phyloP scores from a whole-genome alignment of 2,888 invertebrate genomes.

The Coelopa pilipes region DNA sequence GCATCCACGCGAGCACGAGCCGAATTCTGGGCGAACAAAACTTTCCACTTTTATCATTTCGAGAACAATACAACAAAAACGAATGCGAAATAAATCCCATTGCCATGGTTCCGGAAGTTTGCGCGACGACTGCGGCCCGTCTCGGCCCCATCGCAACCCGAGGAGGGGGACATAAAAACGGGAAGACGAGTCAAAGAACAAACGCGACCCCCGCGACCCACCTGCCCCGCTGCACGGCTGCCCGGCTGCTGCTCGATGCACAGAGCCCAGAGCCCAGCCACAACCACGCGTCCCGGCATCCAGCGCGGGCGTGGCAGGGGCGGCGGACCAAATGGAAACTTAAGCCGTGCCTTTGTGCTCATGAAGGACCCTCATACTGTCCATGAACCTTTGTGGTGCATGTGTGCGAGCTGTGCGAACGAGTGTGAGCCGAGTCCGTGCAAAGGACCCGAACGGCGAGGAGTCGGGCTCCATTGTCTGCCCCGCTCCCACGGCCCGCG shows the following conservation, averaged over 20 bases:
- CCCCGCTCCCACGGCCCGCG: conserved; percentile 9
- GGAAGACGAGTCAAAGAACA: conserved; percentile 59
- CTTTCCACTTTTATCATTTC: conserved; percentile 41
- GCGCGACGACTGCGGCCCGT: conserved; percentile 24
- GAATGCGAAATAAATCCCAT: conserved; percentile 45
- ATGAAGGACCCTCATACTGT: conserved; percentile 41
- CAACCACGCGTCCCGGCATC: conserved; percentile 4
- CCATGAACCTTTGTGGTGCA: conserved; percentile 58
- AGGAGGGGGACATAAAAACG: conserved; percentile 37
- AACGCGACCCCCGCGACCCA: conserved; percentile 48
- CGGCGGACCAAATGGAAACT: conserved; percentile 61
- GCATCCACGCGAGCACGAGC: conserved; percentile 8
- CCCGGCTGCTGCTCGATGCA: neutral
- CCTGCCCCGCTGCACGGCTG: neutral
- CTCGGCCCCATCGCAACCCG: no score
- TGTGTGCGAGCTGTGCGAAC: neutral
- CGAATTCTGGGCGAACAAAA: conserved; percentile 33
- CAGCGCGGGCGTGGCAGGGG: neutral
- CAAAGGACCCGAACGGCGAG: conserved; percentile 14
- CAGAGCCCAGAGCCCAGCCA: conserved; percentile 1
- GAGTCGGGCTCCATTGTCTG: conserved; percentile 16
- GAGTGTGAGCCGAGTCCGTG: neutral
- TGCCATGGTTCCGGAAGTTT: conserved; percentile 44
- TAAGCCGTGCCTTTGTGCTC: conserved; percentile 61
- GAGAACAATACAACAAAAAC: conserved; percentile 40